Evolutionary conservation across 2,888 invertebrate species (phyloP).

Genomic region (Cerceris rybyensis): DNA sequence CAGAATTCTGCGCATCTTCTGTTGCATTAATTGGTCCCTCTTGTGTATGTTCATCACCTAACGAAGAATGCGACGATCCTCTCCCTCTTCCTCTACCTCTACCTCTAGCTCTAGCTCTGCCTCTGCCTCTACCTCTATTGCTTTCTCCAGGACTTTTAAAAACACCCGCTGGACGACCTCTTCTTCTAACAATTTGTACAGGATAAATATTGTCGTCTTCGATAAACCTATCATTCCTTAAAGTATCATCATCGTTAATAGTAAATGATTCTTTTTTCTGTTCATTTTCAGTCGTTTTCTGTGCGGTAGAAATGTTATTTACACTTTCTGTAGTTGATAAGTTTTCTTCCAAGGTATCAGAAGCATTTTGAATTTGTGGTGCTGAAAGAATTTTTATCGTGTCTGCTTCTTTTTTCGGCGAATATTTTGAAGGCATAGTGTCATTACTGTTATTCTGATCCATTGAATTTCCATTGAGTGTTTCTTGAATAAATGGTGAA

Average conservation of each 20-base stretch:
- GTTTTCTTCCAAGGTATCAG: background rate
- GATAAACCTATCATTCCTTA: constrained; percentile 19
- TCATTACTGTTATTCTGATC: constrained; percentile 1
- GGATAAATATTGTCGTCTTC: constrained; percentile 13
- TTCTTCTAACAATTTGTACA: constrained; percentile 9
- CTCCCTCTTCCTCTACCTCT: constrained; percentile 49
- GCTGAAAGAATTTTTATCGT: constrained; percentile 21
- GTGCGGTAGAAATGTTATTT: constrained; percentile 10
- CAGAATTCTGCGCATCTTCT: background rate
- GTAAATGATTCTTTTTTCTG: constrained; percentile 27
- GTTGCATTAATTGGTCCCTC: constrained; percentile 36
- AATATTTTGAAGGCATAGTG: background rate
- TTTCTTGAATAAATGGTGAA: background rate
- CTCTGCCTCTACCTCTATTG: constrained; percentile 45
- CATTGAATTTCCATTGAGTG: background rate
- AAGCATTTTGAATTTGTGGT: background rate
- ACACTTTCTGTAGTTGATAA: background rate
- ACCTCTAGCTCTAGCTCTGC: constrained; percentile 44
- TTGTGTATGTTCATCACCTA: constrained; percentile 62
- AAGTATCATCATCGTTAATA: constrained; percentile 21
- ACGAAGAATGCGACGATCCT: constrained; percentile 17
- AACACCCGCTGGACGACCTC: constrained; percentile 17
- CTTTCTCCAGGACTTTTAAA: constrained; percentile 21
- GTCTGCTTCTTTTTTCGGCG: constrained; percentile 42
- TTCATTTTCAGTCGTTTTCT: constrained; percentile 17